Evolutionary conservation across 2,888 invertebrate genomes (phyloP).

Genomic region (Alloplasta piceator): DNA sequence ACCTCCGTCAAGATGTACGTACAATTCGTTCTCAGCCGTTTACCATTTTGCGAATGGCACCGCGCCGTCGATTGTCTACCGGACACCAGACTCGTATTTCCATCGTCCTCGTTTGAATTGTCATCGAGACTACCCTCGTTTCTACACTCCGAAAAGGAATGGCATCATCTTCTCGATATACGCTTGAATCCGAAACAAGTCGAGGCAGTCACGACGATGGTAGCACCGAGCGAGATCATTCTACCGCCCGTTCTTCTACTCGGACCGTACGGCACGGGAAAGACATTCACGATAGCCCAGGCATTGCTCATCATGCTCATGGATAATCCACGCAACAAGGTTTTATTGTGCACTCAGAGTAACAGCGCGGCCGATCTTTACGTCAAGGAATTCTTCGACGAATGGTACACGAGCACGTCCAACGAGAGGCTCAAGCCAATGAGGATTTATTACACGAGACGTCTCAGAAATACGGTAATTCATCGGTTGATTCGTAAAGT

Average conservation of each 20-base stretch:
- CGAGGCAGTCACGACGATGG: slow-evolving; percentile 91
- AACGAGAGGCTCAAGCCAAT: slow-evolving; percentile 87
- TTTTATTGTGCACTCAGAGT: slow-evolving; percentile 93
- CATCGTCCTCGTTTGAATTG: slow-evolving; percentile 77
- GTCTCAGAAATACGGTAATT: slow-evolving; percentile 90
- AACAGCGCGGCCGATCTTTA: slow-evolving; percentile 95
- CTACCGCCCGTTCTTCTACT: slow-evolving; percentile 90
- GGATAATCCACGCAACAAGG: slow-evolving; percentile 88
- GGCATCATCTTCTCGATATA: slow-evolving; percentile 87
- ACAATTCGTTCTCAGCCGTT: slow-evolving; percentile 91
- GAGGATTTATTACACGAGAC: slow-evolving; percentile 91
- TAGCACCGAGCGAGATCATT: slow-evolving; percentile 86
- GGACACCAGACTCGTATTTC: slow-evolving; percentile 89
- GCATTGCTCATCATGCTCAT: slow-evolving; percentile 80
- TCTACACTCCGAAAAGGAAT: slow-evolving; percentile 75
- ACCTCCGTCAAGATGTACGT: slow-evolving; percentile 88
- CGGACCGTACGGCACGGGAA: slow-evolving; percentile 94
- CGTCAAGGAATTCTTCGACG: slow-evolving; percentile 92
- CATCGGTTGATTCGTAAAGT: not conserved
- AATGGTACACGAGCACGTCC: slow-evolving; percentile 88
- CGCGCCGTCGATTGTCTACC: slow-evolving; percentile 91
- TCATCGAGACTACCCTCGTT: slow-evolving; percentile 61
- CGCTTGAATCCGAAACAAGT: slow-evolving; percentile 91
- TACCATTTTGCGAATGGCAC: slow-evolving; percentile 94
- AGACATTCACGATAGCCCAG: slow-evolving; percentile 92